Conservation (phyloP, 2,888 invertebrate genomes). For the Entomobrya multifasciata region DNA sequence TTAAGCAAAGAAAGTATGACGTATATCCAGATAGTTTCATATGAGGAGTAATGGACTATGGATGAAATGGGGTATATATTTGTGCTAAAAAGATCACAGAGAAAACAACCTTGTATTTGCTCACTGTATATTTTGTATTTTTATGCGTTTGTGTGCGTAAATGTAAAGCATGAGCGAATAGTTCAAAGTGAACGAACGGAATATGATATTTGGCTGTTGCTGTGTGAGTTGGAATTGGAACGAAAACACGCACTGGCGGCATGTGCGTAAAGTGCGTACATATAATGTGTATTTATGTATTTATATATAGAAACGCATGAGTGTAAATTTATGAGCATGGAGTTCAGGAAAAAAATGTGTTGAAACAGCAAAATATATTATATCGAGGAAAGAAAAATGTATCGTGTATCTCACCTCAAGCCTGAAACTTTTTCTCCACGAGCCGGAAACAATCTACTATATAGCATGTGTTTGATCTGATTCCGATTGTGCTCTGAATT, state of each 20-base stretch:
- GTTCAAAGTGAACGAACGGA: background rate
- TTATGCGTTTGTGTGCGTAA: background rate
- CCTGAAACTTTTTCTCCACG: background rate
- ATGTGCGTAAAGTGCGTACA: background rate
- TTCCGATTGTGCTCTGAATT: background rate
- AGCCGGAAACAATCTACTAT: background rate
- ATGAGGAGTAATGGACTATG: no score
- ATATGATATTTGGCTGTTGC: no score
- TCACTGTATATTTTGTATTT: no score
- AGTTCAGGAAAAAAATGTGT: background rate
- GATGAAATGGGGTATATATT: no score
- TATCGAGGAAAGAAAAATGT: no score
- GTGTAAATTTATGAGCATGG: background rate
- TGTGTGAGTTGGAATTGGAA: slow-evolving; percentile 15
- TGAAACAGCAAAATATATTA: no score
- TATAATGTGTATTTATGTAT: background rate
- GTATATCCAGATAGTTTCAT: no score
- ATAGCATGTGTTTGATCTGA: background rate
- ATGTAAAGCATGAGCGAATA: background rate
- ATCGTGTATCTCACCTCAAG: no score
- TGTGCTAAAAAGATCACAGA: no score
- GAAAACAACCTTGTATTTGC: no score
- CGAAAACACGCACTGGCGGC: slow-evolving; percentile 3
- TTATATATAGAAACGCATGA: background rate
- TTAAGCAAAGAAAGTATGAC: no score